Evolutionary conservation across 2,113 vertebrate genomes (phyloP), one percentile per base, ranked within the genome.

Genomic region (Eulacestoma nigropectus): DNA sequence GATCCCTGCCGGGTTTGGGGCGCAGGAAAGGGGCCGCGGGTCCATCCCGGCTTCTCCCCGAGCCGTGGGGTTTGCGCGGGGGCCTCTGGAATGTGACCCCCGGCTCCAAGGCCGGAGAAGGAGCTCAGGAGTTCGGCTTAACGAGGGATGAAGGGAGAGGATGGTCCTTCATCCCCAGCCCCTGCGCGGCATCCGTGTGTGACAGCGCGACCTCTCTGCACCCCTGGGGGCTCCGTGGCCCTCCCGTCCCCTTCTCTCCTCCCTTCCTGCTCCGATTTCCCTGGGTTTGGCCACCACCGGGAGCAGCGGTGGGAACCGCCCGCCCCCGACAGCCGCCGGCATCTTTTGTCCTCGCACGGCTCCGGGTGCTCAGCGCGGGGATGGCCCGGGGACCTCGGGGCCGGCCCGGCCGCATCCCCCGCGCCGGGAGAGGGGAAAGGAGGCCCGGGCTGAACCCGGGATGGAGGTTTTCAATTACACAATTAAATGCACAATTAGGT

Each of bases 401-500:
- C 25, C 1, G 3, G 74, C 64, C 68, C 5, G 5, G 33, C 67
- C 30, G 1, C 89, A 26, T 44, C 46, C 69, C 72, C 53, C 27
- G 14, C 0, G 0, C 35, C 37, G 1, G n/a, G 23, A 8, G 17
- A 16, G 59, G 76, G 88, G 56, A 63, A 22, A 8, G 49, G 94
- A 96, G 94, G 94, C 96, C 93, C 52, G 52, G 89, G 60, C 96
- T 95, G 91, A 91, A 95, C 97, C 90, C 95, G 96, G 95, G 74
- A 83, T 95, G 97, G 95, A 97, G 96, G 88, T 97, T 98, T 98
- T 98, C 98, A 98, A 98, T 98, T 98, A 98, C 96, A 97, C 98
- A 98, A 98, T 98, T 98, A 98, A 98, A 98, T 98, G 98, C 97
- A 97, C 98, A 98, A 98, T 98, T 98, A 98, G 97, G 90, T 97